Conservation (phyloP, 1,140 invertebrate species). For the Drosophila paulistorum region DNA sequence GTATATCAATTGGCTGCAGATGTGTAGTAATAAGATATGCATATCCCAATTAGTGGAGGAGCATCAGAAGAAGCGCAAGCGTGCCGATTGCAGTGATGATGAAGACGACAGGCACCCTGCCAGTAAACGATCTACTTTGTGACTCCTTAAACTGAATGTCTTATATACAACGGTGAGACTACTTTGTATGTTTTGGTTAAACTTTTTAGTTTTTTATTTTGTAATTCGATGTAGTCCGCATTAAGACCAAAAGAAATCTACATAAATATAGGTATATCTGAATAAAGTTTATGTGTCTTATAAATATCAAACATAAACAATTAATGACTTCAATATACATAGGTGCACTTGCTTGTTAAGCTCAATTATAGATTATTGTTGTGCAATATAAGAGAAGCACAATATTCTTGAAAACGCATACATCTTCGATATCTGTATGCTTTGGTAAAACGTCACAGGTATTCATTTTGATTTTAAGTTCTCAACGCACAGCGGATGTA, state of each 20-base stretch:
- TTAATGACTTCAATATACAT: conserved; percentile 34
- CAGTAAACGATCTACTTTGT: conserved; percentile 57
- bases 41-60: conserved; percentile 79
- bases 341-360: conserved; percentile 35
- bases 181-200: conserved; percentile 4
- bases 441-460: neutral
- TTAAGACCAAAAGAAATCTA: neutral
- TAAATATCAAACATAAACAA: conserved; percentile 45
- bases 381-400: conserved; percentile 30
- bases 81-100: conserved; percentile 63
- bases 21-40: conserved; percentile 67
- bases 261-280: neutral
- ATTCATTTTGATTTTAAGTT: neutral
- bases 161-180: neutral
- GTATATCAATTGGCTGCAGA: conserved; percentile 77
- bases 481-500: neutral
- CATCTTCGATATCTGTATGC: neutral
- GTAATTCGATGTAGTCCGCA: neutral
- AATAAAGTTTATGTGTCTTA: neutral
- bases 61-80: conserved; percentile 75
- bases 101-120: conserved; percentile 46
- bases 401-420: conserved; percentile 36
- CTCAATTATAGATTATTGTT: conserved; percentile 56
- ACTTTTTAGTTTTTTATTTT: conserved; percentile 1
- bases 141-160: conserved; percentile 8